Evolutionary conservation across 2,888 invertebrate species (phyloP).

Genomic region (Panopea generosa): DNA sequence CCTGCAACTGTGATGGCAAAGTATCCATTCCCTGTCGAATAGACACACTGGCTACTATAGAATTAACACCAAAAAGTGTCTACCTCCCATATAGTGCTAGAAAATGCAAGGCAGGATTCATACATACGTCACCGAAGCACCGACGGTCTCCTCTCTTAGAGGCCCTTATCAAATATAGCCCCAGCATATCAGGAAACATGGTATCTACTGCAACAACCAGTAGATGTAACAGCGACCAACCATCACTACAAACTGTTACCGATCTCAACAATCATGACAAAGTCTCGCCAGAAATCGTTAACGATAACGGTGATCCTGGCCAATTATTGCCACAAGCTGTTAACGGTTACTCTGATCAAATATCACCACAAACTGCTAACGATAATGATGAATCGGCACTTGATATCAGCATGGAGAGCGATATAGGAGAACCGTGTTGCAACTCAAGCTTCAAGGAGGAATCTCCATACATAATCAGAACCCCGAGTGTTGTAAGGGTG

Average conservation of each 20-base stretch:
- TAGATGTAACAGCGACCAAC: too few species aligned
- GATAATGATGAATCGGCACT: background rate
- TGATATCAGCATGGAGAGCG: background rate
- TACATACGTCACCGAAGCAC: background rate
- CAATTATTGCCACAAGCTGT: too few species aligned
- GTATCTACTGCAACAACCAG: too few species aligned
- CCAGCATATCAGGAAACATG: too few species aligned
- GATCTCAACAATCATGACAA: too few species aligned
- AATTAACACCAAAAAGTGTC: background rate
- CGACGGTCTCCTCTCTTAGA: too few species aligned
- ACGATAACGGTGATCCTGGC: too few species aligned
- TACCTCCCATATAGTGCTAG: background rate
- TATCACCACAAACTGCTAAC: too few species aligned
- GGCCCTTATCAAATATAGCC: too few species aligned
- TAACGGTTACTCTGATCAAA: too few species aligned
- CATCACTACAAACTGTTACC: too few species aligned
- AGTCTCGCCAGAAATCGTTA: too few species aligned
- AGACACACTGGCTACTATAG: background rate
- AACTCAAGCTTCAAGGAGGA: constrained; percentile 28
- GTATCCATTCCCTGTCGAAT: background rate
- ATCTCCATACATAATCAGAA: background rate
- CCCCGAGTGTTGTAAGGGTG: background rate
- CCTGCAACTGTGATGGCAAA: background rate
- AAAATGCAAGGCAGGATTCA: background rate
- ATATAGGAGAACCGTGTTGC: constrained; percentile 18